Evolutionary conservation across 1,140 invertebrate species (phyloP).

Genomic region (Drosophila subpulchrella): DNA sequence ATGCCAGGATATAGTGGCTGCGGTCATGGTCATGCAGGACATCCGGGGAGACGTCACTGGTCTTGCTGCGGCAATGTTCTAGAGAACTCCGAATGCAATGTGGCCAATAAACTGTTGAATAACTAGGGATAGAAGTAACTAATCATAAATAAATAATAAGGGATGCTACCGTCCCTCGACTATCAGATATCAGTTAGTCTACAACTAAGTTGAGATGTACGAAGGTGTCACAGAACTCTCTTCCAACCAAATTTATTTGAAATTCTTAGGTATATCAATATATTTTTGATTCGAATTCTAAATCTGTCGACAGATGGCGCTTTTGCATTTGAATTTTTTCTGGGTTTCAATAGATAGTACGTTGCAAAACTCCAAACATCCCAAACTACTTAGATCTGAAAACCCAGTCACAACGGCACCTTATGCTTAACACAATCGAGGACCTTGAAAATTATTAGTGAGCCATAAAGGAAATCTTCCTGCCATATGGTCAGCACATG

Average conservation of each 20-base stretch:
- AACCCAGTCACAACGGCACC: too few species aligned
- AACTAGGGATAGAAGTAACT: too few species aligned
- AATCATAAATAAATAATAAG: too few species aligned
- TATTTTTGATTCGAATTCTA: too few species aligned
- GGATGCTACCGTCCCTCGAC: too few species aligned
- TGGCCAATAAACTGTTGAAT: constrained; percentile 77
- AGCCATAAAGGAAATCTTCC: background rate
- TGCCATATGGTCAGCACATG: constrained; percentile 16
- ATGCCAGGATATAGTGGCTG: constrained; percentile 92
- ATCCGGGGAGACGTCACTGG: constrained; percentile 91
- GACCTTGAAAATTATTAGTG: background rate
- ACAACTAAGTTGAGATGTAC: too few species aligned
- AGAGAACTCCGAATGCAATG: constrained; percentile 86
- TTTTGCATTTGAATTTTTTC: too few species aligned
- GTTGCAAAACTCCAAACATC: background rate
- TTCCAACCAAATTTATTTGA: background rate
- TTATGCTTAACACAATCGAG: background rate
- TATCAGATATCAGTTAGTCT: too few species aligned
- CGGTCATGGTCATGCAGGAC: constrained; percentile 91
- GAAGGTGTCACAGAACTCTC: too few species aligned
- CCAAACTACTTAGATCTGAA: background rate
- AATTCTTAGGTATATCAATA: background rate
- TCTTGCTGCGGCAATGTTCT: constrained; percentile 90
- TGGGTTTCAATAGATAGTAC: too few species aligned
- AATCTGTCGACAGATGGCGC: too few species aligned